These are phyloP conservation scores for Phalangium opilio DNA, from an alignment of 2,888 invertebrate species.

Conservation along the genomic window DNA sequence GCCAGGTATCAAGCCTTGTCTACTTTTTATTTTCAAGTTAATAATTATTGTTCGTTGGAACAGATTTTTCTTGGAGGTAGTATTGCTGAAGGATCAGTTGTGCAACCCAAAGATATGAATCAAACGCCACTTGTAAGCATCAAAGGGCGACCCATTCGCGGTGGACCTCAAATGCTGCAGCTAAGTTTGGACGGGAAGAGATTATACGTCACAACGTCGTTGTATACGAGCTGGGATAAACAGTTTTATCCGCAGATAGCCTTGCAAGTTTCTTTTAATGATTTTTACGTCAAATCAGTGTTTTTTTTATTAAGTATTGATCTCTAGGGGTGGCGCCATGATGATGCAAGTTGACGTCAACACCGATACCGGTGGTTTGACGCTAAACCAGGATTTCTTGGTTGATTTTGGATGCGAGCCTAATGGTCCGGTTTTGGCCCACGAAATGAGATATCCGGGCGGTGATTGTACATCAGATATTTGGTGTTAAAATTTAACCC, in stretches of 20 bases:
- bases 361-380: conserved; percentile 66
- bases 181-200: conserved; percentile 86
- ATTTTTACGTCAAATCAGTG: background rate
- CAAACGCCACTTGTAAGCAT: conserved; percentile 50
- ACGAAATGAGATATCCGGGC: conserved; percentile 97
- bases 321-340: conserved; percentile 43
- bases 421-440: conserved; percentile 71
- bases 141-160: conserved; percentile 60
- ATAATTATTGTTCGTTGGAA: background rate
- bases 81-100: too few species aligned
- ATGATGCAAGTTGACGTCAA: conserved; percentile 73
- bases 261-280: conserved; percentile 33
- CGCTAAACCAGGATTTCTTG: conserved; percentile 66
- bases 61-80: too few species aligned
- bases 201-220: conserved; percentile 75
- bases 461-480: conserved; percentile 95
- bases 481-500: conserved; percentile 57
- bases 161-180: conserved; percentile 92
- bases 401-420: conserved; percentile 81
- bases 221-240: conserved; percentile 84
- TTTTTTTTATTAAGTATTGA: background rate
- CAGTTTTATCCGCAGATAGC: conserved; percentile 80
- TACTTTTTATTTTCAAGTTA: background rate
- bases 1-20: conserved; percentile 41
- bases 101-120: conserved; percentile 14